phyloP scores from a whole-genome alignment of 2,113 vertebrate species.

The Saguinus imperator region DNA sequence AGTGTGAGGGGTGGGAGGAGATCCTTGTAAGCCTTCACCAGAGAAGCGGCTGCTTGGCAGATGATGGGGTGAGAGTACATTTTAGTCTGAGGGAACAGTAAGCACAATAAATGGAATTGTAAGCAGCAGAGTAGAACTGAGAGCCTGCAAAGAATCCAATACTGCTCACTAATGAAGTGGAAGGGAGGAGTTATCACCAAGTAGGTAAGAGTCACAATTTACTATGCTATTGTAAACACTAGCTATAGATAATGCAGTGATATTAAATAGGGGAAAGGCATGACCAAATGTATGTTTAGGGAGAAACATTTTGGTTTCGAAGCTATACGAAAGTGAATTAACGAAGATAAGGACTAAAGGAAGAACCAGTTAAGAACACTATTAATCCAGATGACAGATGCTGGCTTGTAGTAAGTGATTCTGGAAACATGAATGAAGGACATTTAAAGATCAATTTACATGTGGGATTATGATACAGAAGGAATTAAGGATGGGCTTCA shows the following conservation, averaged over 20 bases:
- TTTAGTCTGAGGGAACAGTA: not conserved
- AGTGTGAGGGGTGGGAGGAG: not conserved
- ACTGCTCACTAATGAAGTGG: not conserved
- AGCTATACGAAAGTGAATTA: not conserved
- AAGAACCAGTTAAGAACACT: not conserved
- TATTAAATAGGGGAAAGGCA: not conserved
- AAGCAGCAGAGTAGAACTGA: not conserved
- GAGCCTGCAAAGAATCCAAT: not conserved
- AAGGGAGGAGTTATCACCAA: not conserved
- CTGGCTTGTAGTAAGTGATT: not conserved
- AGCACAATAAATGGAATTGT: not conserved
- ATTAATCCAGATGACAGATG: not conserved
- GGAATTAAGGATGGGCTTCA: not conserved
- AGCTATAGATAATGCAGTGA: not conserved
- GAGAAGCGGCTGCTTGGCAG: not conserved
- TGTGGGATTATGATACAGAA: not conserved
- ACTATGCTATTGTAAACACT: not conserved
- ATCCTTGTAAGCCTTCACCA: not conserved
- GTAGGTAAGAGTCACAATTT: not conserved
- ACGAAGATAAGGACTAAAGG: not conserved
- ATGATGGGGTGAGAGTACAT: not conserved
- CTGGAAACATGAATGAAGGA: not conserved
- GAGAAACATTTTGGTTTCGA: not conserved
- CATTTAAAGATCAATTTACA: not conserved
- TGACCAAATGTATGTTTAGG: not conserved